Evolutionary conservation across 2,797 vertebrate species (phyloP).

Genomic region (Sebastes minor): DNA sequence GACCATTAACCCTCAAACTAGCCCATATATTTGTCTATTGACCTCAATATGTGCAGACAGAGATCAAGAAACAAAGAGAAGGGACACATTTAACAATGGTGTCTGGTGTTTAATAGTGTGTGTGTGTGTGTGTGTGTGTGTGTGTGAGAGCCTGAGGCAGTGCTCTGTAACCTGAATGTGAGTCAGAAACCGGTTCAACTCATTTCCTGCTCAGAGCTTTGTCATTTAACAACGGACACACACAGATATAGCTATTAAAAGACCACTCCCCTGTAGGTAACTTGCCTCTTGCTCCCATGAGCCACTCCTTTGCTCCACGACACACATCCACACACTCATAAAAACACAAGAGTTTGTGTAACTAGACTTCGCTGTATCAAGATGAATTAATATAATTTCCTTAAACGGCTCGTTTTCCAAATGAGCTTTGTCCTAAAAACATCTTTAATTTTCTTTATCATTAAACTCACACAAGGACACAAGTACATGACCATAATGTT

Average conservation of each 20-base stretch:
- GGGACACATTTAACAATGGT: constrained; percentile 58
- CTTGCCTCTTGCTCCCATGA: constrained; percentile 27
- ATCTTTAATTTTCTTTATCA: constrained; percentile 40
- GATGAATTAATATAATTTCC: constrained; percentile 37
- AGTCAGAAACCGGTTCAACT: constrained; percentile 72
- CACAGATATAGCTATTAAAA: constrained; percentile 30
- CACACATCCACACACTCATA: neutral
- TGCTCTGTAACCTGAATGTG: constrained; percentile 66
- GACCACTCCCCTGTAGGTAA: constrained; percentile 57
- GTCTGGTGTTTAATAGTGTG: constrained; percentile 58
- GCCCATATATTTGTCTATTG: constrained; percentile 43
- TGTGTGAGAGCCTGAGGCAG: constrained; percentile 47
- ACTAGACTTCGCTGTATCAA: constrained; percentile 20
- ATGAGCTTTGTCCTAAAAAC: constrained; percentile 24
- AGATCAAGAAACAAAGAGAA: constrained; percentile 37
- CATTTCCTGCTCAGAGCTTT: constrained; percentile 67
- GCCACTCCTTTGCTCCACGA: constrained; percentile 48
- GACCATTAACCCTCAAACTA: constrained; percentile 35
- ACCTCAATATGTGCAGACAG: constrained; percentile 56
- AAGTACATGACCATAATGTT: constrained; percentile 31
- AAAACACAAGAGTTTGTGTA: constrained; percentile 10
- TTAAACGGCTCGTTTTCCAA: constrained; percentile 26
- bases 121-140: constrained; percentile 28
- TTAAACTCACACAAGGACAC: constrained; percentile 52
- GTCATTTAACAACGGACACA: constrained; percentile 55